These are phyloP conservation scores for Centrocercus urophasianus DNA, from an alignment of 2,113 vertebrate species.

Conservation along the genomic window DNA sequence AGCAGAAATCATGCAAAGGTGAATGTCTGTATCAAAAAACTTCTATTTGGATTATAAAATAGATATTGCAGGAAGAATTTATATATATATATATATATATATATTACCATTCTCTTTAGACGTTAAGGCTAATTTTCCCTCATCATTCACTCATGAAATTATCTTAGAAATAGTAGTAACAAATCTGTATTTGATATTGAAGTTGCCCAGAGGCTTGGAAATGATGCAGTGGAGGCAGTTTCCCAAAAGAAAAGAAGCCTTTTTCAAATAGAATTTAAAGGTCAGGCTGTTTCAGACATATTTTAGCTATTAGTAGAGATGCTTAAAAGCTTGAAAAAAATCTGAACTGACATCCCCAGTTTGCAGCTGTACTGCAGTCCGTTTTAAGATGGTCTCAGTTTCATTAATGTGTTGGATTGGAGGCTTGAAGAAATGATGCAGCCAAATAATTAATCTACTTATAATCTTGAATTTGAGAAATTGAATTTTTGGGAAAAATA, in stretches of 20 bases:
- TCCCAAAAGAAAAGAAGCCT: conserved; percentile 19
- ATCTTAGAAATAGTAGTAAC: conserved; percentile 13
- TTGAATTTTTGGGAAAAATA: neutral
- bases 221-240: conserved; percentile 33
- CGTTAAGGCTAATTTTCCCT: neutral
- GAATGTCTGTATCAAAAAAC: neutral
- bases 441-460: neutral
- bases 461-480: neutral
- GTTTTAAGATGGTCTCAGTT: neutral
- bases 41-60: neutral
- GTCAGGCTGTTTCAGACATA: conserved; percentile 58
- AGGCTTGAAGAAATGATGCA: neutral
- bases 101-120: neutral
- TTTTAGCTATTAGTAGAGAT: conserved; percentile 47
- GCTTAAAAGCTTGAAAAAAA: conserved; percentile 56
- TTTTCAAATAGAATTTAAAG: conserved; percentile 45
- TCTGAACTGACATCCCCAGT: conserved; percentile 24
- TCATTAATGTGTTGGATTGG: neutral
- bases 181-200: neutral
- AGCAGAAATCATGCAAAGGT: neutral
- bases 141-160: neutral
- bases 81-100: neutral
- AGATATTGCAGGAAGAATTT: neutral
- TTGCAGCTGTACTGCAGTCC: neutral
- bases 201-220: conserved; percentile 25